Evolutionary conservation across 2,797 vertebrate genomes (phyloP).

Genomic region (Dipus sagitta): DNA sequence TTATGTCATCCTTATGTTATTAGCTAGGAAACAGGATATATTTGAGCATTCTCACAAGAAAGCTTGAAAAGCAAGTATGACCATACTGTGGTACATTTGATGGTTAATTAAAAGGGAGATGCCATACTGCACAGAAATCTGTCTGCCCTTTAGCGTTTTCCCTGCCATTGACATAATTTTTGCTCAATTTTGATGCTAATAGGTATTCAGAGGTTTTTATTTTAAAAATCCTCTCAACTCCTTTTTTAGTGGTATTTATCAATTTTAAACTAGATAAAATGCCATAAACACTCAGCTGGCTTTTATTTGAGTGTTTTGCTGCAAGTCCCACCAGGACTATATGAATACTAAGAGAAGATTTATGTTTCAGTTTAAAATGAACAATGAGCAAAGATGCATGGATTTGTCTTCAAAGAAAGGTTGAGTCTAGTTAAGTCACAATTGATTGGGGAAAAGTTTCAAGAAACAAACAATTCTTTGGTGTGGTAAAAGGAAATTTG

Average conservation of each 20-base stretch:
- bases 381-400: background rate
- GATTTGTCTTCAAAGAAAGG: background rate
- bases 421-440: constrained; percentile 34
- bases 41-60: background rate
- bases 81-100: background rate
- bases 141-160: background rate
- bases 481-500: constrained; percentile 14
- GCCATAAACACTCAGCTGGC: background rate
- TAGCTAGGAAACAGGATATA: background rate
- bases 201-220: background rate
- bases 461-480: constrained; percentile 50
- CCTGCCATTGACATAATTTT: background rate
- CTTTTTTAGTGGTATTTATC: background rate
- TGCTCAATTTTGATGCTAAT: constrained; percentile 27
- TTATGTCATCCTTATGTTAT: background rate
- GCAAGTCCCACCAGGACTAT: background rate
- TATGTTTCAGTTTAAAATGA: constrained; percentile 5
- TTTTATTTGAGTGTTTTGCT: background rate
- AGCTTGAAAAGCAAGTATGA: background rate
- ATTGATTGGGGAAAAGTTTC: background rate
- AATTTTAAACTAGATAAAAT: background rate
- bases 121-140: background rate
- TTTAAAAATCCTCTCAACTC: background rate
- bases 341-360: background rate
- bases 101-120: constrained; percentile 19